Conservation (phyloP, 1,140 invertebrate genomes). For the Trachymyrmex septentrionalis region DNA sequence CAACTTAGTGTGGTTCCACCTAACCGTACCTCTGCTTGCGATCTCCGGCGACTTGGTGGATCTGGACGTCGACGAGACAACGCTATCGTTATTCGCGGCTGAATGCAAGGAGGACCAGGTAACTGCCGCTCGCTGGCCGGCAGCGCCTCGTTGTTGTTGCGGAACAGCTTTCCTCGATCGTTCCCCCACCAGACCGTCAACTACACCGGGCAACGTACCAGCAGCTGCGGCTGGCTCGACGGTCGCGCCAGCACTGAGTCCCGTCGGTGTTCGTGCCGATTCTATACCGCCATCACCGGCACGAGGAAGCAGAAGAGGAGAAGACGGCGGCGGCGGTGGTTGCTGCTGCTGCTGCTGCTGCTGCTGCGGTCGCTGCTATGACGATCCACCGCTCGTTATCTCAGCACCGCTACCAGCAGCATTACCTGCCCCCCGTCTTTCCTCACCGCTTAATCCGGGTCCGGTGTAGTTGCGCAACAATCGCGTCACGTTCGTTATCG, state of each 20-base stretch:
- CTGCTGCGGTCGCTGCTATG: constrained; percentile 57
- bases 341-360: constrained; percentile 54
- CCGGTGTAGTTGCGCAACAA: constrained; percentile 85
- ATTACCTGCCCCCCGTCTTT: constrained; percentile 40
- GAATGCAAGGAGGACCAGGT: constrained; percentile 46
- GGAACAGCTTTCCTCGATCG: constrained; percentile 66
- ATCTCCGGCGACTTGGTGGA: constrained; percentile 17
- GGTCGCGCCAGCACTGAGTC: constrained; percentile 84
- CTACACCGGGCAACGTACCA: constrained; percentile 37
- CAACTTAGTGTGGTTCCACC: constrained; percentile 68
- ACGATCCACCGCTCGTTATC: constrained; percentile 79
- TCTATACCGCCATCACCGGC: constrained; percentile 79
- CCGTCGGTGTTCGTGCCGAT: constrained; percentile 79
- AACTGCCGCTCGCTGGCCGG: background rate
- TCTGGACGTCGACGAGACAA: constrained; percentile 37
- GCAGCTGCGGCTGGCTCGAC: constrained; percentile 81
- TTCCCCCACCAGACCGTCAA: constrained; percentile 71
- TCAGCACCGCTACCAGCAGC: constrained; percentile 66
- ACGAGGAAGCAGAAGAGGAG: constrained; percentile 81
- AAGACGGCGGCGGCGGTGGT: constrained; percentile 74
- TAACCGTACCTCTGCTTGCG: constrained; percentile 58
- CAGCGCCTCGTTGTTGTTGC: constrained; percentile 62
- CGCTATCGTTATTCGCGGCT: constrained; percentile 22
- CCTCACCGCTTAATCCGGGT: constrained; percentile 80
- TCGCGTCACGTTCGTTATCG: constrained; percentile 85